These are phyloP conservation scores for Archips xylosteana DNA, from an alignment of 2,888 invertebrate genomes.

Conservation along the genomic window DNA sequence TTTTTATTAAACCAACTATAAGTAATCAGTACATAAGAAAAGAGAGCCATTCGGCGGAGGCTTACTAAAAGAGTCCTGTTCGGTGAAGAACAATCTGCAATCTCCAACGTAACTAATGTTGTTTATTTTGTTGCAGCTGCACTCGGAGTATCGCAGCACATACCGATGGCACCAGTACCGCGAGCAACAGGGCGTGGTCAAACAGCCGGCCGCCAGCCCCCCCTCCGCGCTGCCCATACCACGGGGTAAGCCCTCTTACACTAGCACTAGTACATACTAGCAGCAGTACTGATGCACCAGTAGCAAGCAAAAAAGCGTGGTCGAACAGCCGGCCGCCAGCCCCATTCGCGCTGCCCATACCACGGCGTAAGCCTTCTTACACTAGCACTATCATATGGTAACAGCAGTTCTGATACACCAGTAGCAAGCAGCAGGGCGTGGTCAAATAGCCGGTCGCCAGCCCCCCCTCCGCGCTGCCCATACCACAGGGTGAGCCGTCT, in stretches of 20 bases:
- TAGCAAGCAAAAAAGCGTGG: conserved; percentile 91
- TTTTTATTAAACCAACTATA: too few species aligned
- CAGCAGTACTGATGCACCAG: conserved; percentile 94
- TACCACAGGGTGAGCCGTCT: conserved; percentile 47
- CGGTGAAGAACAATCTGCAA: too few species aligned
- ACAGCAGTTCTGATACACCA: conserved; percentile 90
- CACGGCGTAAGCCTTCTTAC: conserved; percentile 37
- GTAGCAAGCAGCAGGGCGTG: conserved; percentile 89
- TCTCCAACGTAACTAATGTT: too few species aligned
- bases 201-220: conserved; percentile 87
- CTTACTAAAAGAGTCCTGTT: too few species aligned
- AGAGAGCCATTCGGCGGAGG: too few species aligned
- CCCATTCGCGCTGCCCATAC: conserved; percentile 71
- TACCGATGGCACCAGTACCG: conserved; percentile 98
- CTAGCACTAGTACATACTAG: conserved; percentile 76
- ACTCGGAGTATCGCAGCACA: conserved; percentile 97
- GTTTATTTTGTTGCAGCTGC: conserved; percentile 87
- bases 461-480: conserved; percentile 73
- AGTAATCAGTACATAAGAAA: too few species aligned
- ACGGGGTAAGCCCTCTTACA: background rate
- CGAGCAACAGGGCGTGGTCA: conserved; percentile 90
- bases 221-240: conserved; percentile 70
- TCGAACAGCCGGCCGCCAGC: conserved; percentile 88
- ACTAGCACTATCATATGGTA: conserved; percentile 67
- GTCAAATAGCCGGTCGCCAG: conserved; percentile 88